Evolutionary conservation across 2,888 invertebrate species (phyloP).

Genomic region (Leptopilina drosophilae): DNA sequence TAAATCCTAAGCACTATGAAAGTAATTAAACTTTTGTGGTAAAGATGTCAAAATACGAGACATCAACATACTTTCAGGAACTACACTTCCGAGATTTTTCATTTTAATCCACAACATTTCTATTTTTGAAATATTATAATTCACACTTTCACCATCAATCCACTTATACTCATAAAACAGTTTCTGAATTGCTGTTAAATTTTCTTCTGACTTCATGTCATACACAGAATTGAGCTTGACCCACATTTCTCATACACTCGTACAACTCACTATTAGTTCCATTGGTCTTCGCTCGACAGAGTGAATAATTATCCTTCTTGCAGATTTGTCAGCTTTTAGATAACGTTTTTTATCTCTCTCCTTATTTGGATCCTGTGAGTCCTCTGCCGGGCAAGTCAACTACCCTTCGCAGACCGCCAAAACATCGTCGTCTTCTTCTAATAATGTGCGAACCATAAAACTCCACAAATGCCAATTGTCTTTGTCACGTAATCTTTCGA

Average conservation of each 20-base stretch:
- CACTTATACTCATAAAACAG: conserved; percentile 55
- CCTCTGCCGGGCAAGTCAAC: not conserved
- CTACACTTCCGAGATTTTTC: conserved; percentile 50
- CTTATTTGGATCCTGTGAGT: not conserved
- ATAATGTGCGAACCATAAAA: conserved; percentile 36
- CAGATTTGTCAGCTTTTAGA: not conserved
- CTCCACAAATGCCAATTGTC: conserved; percentile 48
- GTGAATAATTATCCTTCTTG: conserved; percentile 30
- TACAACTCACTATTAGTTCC: conserved; percentile 46
- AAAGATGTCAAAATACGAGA: conserved; percentile 44
- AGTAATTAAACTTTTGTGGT: too few relatives aligned
- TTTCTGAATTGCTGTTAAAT: conserved; percentile 51
- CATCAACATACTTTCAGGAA: conserved; percentile 50
- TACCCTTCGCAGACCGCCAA: conserved; percentile 42
- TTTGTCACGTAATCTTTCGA: conserved; percentile 55
- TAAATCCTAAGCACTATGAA: too few relatives aligned
- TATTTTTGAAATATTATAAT: conserved; percentile 50
- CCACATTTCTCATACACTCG: conserved; percentile 56
- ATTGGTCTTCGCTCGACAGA: too few relatives aligned
- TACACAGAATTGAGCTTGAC: conserved; percentile 52
- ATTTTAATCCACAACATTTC: conserved; percentile 51
- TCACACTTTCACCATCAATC: conserved; percentile 45
- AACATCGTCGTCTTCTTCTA: conserved; percentile 40
- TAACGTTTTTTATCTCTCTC: not conserved
- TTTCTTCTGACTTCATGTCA: conserved; percentile 53